Base-by-base conservation (phyloP, 2,888 invertebrate genomes). In the Phragmatobia fuliginosa region DNA sequence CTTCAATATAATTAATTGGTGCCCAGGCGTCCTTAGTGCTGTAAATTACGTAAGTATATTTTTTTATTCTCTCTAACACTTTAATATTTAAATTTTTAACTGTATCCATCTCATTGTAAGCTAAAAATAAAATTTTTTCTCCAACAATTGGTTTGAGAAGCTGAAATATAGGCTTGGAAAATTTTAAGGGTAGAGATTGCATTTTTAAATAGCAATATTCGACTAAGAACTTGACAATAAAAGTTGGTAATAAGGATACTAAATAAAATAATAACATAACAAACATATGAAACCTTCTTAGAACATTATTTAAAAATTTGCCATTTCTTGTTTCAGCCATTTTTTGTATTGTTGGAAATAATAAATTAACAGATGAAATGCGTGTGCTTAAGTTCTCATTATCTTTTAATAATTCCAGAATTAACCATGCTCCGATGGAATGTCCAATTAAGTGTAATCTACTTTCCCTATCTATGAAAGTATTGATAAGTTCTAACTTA, bases 341-440 rank as follows among this genome's bases (percentile, higher is more conserved):
- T 80, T 96, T 95, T 91, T 99, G 98, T 59, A 99, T 92, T 0
- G 99, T 98, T 1, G 99, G 99, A 91, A 98, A 99, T 4, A 99
- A 91, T 76, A 98, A 91, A 90, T 97, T 97, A 73, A 96, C 95
- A 78, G 96, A 96, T n/a, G 93, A 90, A 49, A 97, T 87, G 81
- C 95, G 95, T 38, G 92, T 83, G 82, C 95, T 89, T 83, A 97
- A 90, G 41, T 92, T 87, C 8, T 96, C 92, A 75, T 92, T 81
- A 75, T 96, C 92, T 78, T 97, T 96, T 38, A 98, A 88, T 81
- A 98, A 87, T 86, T 98, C 97, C 70, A 98, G 87, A 74, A 97
- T 96, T 85, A 98, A 96, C 96, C 98, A 98, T 67, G 97, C 96
- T 6, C 99, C 99, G 85, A 99, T 98, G 0, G 99, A 99, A 95